phyloP scores from a whole-genome alignment of 2,888 invertebrate species.

The Microchrysa polita region DNA sequence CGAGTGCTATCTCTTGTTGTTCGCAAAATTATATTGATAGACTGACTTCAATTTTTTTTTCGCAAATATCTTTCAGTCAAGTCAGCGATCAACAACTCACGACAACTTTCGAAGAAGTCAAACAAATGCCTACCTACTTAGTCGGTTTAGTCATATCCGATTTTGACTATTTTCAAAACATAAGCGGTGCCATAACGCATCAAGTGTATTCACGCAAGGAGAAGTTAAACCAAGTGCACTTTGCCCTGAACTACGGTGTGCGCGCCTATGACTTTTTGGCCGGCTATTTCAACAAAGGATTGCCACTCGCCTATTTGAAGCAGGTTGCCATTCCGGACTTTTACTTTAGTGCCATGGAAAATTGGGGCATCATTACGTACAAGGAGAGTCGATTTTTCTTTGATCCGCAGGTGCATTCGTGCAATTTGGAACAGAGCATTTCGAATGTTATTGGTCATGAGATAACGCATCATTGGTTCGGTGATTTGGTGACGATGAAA shows the following conservation, averaged over 20 bases:
- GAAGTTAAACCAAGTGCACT: slow-evolving; percentile 68
- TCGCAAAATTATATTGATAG: no score
- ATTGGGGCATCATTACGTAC: slow-evolving; percentile 76
- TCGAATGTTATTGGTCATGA: slow-evolving; percentile 64
- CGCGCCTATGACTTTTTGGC: slow-evolving; percentile 28
- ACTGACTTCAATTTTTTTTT: neutral
- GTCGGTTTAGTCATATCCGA: slow-evolving; percentile 76
- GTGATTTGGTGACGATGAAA: slow-evolving; percentile 72
- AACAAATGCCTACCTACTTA: slow-evolving; percentile 77
- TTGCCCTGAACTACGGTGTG: slow-evolving; percentile 62
- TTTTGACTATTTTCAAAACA: slow-evolving; percentile 55
- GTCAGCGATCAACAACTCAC: neutral
- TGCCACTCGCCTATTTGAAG: slow-evolving; percentile 53
- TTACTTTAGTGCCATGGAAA: slow-evolving; percentile 80
- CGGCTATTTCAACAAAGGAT: slow-evolving; percentile 43
- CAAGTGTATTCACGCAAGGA: slow-evolving; percentile 40
- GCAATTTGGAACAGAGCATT: slow-evolving; percentile 26
- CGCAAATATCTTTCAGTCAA: neutral
- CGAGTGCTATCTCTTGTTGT: no score
- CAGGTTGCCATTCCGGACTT: slow-evolving; percentile 73
- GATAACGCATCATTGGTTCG: slow-evolving; percentile 78
- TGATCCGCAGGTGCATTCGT: slow-evolving; percentile 15
- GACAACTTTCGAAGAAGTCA: slow-evolving; percentile 60
- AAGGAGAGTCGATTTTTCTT: slow-evolving; percentile 60
- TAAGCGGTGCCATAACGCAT: slow-evolving; percentile 2